Conservation (phyloP, 2,888 invertebrate species). For the Sphaerophoria taeniata region DNA sequence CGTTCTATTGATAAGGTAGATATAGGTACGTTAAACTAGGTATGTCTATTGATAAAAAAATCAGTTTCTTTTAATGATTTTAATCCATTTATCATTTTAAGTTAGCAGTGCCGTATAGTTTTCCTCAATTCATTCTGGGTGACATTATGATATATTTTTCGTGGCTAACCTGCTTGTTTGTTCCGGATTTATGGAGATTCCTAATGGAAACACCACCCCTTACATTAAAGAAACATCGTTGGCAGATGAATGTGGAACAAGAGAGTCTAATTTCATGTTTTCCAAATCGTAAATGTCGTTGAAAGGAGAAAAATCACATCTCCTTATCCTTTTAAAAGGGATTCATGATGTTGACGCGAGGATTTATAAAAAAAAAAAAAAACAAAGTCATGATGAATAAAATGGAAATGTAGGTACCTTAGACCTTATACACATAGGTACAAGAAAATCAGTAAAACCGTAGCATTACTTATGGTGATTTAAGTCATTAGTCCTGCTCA, state of each 20-base stretch:
- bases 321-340: constrained; percentile 13
- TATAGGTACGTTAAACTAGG: not conserved
- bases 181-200: constrained; percentile 17
- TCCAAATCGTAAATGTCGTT: not conserved
- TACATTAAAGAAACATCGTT: not conserved
- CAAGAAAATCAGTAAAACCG: no score
- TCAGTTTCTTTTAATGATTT: constrained; percentile 49
- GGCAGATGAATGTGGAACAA: not conserved
- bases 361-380: constrained; percentile 3
- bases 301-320: not conserved
- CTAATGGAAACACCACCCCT: constrained; percentile 11
- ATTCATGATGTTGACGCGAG: constrained; percentile 22
- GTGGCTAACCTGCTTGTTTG: constrained; percentile 45
- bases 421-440: not conserved
- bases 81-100: constrained; percentile 54
- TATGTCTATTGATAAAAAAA: not conserved
- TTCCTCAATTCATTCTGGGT: constrained; percentile 56
- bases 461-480: not conserved
- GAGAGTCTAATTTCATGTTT: constrained; percentile 17
- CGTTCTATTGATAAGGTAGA: no score
- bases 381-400: not conserved
- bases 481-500: not conserved
- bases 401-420: not conserved
- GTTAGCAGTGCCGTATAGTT: constrained; percentile 44
- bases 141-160: constrained; percentile 67